Evolutionary conservation across 2,797 vertebrate species (phyloP), one percentile per base, ranked within the genome.

Genomic region (Rachycentron canadum): DNA sequence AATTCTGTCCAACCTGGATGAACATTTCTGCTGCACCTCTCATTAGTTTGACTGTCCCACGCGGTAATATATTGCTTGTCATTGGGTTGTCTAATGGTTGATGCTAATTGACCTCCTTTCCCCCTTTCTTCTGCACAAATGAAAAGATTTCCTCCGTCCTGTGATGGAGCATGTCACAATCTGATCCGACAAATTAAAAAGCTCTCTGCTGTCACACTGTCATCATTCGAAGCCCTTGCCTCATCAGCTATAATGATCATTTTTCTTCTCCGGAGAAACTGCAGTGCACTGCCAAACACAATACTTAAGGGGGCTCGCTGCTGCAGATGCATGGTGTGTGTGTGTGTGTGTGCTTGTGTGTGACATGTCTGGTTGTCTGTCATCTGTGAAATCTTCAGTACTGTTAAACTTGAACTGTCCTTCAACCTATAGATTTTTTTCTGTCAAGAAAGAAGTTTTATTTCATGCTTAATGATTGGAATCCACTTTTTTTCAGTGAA

Each of bases 161-260:
- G 92, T 95, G 93, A 94, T 91, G 93, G 94, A 94, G 90, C 88
- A 61, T 95, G 95, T 95, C 94, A 94, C 94, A 85, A 95, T 95
- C 91, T 94, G 93, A 95, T 95, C 94, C 71, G 91, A 95, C 94
- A 95, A 95, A 96, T 95, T 95, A 95, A 95, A 96, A 94, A 95
- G 94, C 94, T 91, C 93, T 93, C 86, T 86, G 89, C 94, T 95
- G 95, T 95, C 95, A 95, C 85, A 38, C 92, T 96, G 95, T 95
- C 95, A 95, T 89, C 82, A 79, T 88, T 85, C 83, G 40, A 41
- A 84, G 86, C 73, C 79, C 82, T 80, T 63, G 81, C 78, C 94
- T 96, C 91, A 95, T 95, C 94, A 94, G 92, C 93, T 93, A 86
- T 95, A 95, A 96, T 95, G 94, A 95, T 95, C 91, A 86, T 90